Evolutionary conservation across 1,140 invertebrate species (phyloP).

Genomic region (Hylyphantes graminicola): DNA sequence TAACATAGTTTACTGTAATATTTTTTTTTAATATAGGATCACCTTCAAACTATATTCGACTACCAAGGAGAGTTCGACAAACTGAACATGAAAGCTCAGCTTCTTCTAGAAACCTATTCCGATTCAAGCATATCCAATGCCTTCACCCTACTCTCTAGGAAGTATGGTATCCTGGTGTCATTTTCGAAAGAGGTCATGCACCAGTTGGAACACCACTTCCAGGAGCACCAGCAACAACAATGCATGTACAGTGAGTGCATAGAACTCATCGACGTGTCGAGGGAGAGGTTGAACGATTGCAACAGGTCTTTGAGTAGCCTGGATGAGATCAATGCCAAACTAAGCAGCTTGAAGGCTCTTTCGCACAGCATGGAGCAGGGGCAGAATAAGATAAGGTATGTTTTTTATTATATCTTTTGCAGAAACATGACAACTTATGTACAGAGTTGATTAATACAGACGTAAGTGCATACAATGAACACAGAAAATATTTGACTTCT

Average conservation of each 20-base stretch:
- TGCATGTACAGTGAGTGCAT: conserved; percentile 89
- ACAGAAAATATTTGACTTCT: no score
- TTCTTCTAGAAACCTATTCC: conserved; percentile 88
- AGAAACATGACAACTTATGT: no score
- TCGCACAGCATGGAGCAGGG: conserved; percentile 88
- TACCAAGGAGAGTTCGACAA: conserved; percentile 93
- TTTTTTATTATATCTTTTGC: no score
- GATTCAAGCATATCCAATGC: conserved; percentile 94
- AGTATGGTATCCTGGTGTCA: conserved; percentile 91
- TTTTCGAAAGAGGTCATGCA: conserved; percentile 93
- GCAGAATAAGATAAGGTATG: conserved; percentile 80
- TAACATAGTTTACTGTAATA: neutral
- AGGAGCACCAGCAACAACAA: conserved; percentile 74
- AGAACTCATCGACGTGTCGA: conserved; percentile 88
- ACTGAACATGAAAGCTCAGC: conserved; percentile 91
- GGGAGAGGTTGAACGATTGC: conserved; percentile 82
- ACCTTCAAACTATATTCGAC: conserved; percentile 90
- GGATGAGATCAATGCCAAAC: conserved; percentile 83
- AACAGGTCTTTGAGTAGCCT: conserved; percentile 79
- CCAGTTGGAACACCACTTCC: conserved; percentile 87
- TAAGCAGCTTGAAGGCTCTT: conserved; percentile 85
- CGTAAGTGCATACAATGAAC: no score
- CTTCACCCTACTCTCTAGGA: conserved; percentile 91
- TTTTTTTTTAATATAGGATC: conserved; percentile 69
- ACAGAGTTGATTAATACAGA: no score